A percentile compares a stretch with the other conserved stretches of the same genome.
These are phyloP conservation scores for Diplazon laetatorius DNA, from an alignment of 2,888 invertebrate genomes.

Conservation along the genomic window DNA sequence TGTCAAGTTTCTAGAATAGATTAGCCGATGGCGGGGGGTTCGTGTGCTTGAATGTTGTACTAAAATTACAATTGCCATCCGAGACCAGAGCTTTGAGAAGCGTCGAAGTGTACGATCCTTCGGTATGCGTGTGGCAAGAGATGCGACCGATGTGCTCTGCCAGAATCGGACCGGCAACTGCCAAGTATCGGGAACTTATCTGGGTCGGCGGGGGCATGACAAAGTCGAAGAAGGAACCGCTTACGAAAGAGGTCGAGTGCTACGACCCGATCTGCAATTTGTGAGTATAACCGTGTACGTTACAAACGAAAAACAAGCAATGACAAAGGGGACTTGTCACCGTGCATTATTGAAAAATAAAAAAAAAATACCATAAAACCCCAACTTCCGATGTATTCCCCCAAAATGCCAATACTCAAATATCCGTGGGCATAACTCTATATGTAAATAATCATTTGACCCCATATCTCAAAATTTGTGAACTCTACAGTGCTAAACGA, in stretches of 20 bases:
- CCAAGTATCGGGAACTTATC: conserved; percentile 86
- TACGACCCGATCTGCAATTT: conserved; percentile 86
- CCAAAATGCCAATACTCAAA: too few relatives aligned
- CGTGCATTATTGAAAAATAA: too few relatives aligned
- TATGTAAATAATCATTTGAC: too few relatives aligned
- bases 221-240: conserved; percentile 84
- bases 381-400: too few relatives aligned
- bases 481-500: too few relatives aligned
- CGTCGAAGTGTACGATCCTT: conserved; percentile 86
- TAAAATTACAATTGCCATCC: not conserved
- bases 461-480: too few relatives aligned
- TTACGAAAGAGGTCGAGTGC: conserved; percentile 86
- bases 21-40: too few relatives aligned
- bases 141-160: conserved; percentile 85
- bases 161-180: conserved; percentile 86
- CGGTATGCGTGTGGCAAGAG: conserved; percentile 85
- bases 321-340: too few relatives aligned
- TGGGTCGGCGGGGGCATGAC: conserved; percentile 90
- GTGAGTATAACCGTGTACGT: conserved; percentile 79
- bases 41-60: not conserved
- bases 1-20: not conserved
- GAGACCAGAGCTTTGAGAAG: conserved; percentile 84
- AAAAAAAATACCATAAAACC: too few relatives aligned
- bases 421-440: too few relatives aligned
- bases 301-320: not conserved